A percentile compares a stretch with the other conserved stretches of the same genome.
Conservation (phyloP, 2,888 invertebrate genomes). For the Pseudanteris insignis region DNA sequence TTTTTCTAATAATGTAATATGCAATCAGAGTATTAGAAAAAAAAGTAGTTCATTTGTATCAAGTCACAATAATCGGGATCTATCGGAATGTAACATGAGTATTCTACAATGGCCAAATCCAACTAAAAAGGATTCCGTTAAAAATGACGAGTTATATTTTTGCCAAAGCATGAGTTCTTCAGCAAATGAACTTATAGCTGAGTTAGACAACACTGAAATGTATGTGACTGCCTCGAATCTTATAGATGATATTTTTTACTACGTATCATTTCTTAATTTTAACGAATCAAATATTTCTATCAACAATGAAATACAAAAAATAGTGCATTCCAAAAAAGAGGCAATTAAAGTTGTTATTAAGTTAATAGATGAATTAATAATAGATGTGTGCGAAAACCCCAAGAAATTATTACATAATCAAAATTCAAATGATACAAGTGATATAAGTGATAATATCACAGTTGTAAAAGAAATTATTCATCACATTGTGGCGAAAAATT, state of each 20-base stretch:
- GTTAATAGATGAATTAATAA: slow-evolving; percentile 20
- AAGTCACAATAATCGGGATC: slow-evolving; percentile 3
- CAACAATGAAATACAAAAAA: slow-evolving; percentile 22
- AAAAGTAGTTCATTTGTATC: background rate
- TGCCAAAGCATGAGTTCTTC: slow-evolving; percentile 54
- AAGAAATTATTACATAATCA: slow-evolving; percentile 10
- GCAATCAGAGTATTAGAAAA: too few relatives aligned
- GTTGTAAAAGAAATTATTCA: slow-evolving; percentile 58
- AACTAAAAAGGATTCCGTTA: slow-evolving; percentile 50
- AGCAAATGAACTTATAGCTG: slow-evolving; percentile 58
- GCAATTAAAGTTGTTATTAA: slow-evolving; percentile 29
- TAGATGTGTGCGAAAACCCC: slow-evolving; percentile 8
- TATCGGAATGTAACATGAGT: slow-evolving; percentile 51
- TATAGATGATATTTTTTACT: slow-evolving; percentile 50
- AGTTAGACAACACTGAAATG: slow-evolving; percentile 52
- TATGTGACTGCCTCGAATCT: slow-evolving; percentile 47
- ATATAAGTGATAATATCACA: slow-evolving; percentile 31
- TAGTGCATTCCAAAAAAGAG: slow-evolving; percentile 35
- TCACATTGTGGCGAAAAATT: slow-evolving; percentile 48
- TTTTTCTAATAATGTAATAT: too few relatives aligned
- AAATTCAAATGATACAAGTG: background rate
- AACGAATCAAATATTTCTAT: slow-evolving; percentile 7
- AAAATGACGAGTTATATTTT: slow-evolving; percentile 53
- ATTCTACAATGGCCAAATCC: slow-evolving; percentile 51
- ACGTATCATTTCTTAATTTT: slow-evolving; percentile 44